Percentiles rank a stretch among this genome's conserved stretches.
Conservation (phyloP, 1,140 invertebrate species). For the Drosophila carrolli region DNA sequence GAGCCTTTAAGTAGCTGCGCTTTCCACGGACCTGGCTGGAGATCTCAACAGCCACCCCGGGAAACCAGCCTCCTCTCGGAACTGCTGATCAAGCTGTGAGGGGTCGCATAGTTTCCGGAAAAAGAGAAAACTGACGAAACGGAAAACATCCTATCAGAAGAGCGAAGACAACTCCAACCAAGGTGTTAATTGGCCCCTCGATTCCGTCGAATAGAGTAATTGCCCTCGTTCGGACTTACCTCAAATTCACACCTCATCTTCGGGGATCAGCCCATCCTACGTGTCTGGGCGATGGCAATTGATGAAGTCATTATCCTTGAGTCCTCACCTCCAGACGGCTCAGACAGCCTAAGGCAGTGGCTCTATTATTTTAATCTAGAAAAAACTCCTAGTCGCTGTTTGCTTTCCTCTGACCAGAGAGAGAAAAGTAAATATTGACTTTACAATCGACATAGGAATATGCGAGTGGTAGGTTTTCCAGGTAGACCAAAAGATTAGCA, state of each 20-base stretch:
- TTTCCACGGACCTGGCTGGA: constrained; percentile 43
- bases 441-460: constrained; percentile 68
- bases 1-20: constrained; percentile 70
- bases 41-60: constrained; percentile 77
- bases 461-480: constrained; percentile 20
- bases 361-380: constrained; percentile 74
- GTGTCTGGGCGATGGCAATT: constrained; percentile 56
- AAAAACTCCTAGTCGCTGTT: constrained; percentile 29
- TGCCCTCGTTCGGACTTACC: constrained; percentile 63
- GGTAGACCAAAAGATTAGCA: constrained; percentile 55
- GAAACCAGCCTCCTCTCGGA: constrained; percentile 36
- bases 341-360: constrained; percentile 45
- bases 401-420: constrained; percentile 20
- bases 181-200: constrained; percentile 73
- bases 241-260: constrained; percentile 73
- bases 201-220: constrained; percentile 65
- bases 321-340: constrained; percentile 47
- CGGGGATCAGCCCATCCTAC: constrained; percentile 26
- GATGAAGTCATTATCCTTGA: constrained; percentile 69
- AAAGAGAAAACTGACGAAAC: constrained; percentile 35
- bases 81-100: constrained; percentile 48
- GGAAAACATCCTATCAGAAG: constrained; percentile 1
- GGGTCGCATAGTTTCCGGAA: constrained; percentile 30
- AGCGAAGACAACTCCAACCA: constrained; percentile 56
- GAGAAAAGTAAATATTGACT: constrained; percentile 80